Evolutionary conservation across 35 echinoderm and acorn worm genomes (phyloP).

Genomic region (Hemicentrotus pulcherrimus): DNA sequence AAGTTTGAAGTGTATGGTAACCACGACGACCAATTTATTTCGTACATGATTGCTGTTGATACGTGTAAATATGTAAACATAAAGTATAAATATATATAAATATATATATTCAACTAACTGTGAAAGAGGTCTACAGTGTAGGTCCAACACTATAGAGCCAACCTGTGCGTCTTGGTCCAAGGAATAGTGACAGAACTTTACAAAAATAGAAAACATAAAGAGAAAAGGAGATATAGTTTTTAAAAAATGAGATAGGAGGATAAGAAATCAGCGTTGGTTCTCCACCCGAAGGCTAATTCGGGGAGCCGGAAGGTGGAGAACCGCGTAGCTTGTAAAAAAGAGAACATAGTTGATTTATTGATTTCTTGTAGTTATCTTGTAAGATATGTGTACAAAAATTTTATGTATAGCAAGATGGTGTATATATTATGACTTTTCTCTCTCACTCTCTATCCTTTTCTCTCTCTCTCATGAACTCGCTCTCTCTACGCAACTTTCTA

Average conservation of each 20-base stretch:
- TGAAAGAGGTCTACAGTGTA: not conserved
- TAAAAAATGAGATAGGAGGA: not conserved
- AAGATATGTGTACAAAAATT: constrained; percentile 39
- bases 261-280: not conserved
- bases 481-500: constrained; percentile 40
- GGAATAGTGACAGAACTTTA: not conserved
- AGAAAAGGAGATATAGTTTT: not conserved
- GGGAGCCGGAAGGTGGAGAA: not conserved
- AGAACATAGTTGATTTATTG: constrained; percentile 45
- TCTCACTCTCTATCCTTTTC: not conserved
- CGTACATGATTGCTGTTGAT: not conserved
- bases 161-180: not conserved
- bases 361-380: constrained; percentile 44
- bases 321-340: constrained; percentile 15
- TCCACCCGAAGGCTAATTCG: not conserved
- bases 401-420: constrained; percentile 33
- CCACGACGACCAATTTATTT: not conserved
- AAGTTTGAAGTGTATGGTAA: not conserved
- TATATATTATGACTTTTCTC: constrained; percentile 5
- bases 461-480: not conserved
- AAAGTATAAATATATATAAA: constrained; percentile 9
- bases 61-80: not conserved
- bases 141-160: not conserved
- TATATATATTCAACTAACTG: not conserved
- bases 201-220: not conserved